Evolutionary conservation across 2,797 vertebrate species (phyloP).

Genomic region (Rhinatrema bivittatum): DNA sequence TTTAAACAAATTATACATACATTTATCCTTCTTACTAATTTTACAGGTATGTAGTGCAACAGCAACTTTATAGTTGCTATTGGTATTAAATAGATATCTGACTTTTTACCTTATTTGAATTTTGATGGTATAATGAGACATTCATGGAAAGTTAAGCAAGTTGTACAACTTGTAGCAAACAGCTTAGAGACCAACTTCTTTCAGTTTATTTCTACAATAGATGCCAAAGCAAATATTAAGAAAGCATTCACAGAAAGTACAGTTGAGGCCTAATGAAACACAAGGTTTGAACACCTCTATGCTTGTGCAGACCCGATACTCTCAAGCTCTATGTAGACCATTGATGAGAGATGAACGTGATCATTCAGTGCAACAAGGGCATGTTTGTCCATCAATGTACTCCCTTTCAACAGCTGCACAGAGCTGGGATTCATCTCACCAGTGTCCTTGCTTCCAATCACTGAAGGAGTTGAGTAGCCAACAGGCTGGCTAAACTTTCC

Average conservation of each 20-base stretch:
- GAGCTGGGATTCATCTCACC: constrained; percentile 82
- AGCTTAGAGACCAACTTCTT: constrained; percentile 26
- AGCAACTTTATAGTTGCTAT: constrained; percentile 1
- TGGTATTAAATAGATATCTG: constrained; percentile 2
- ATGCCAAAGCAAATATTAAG: constrained; percentile 51
- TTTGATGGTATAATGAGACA: constrained; percentile 26
- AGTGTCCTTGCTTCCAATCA: constrained; percentile 58
- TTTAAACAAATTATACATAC: constrained; percentile 14
- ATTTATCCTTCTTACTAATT: constrained; percentile 1
- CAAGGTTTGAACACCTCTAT: constrained; percentile 48
- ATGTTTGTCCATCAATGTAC: constrained; percentile 71
- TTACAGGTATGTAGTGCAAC: constrained; percentile 8
- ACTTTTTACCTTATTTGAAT: constrained; percentile 24
- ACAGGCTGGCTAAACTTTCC: constrained; percentile 64
- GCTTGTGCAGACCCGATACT: constrained; percentile 47
- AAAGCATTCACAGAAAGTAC: constrained; percentile 47
- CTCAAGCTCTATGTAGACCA: constrained; percentile 61
- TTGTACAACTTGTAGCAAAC: constrained; percentile 4
- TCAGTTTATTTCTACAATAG: constrained; percentile 26
- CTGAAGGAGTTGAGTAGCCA: constrained; percentile 80
- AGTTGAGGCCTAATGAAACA: constrained; percentile 41
- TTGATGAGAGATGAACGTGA: constrained; percentile 69
- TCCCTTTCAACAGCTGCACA: constrained; percentile 73
- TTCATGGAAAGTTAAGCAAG: constrained; percentile 10
- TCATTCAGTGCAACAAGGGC: constrained; percentile 75